Base-by-base conservation (phyloP, 2,113 vertebrate species). In the Scolopax mira region DNA sequence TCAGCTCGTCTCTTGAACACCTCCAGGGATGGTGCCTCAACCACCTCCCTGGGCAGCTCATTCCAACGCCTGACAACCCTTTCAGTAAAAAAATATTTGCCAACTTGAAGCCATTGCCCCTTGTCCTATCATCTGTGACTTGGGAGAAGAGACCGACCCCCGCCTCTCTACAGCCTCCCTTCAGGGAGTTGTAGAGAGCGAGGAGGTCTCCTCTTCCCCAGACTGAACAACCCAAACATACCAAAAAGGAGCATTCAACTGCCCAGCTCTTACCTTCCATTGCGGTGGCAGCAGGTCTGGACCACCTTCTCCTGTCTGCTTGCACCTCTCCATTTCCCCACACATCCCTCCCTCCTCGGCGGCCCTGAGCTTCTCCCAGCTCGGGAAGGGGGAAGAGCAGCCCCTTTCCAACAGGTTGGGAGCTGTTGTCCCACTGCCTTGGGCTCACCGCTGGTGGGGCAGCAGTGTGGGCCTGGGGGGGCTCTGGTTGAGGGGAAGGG, bases 401-500 rank as follows among this genome's bases (percentile, higher is more conserved):
- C 22, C 17, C 6, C 35, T 64, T 28, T 37, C 42, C n/a, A 3
- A 0, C 2, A 0, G 33, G 4, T 1, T 6, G n/a, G 10, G 51
- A 66, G 35, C 55, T 44, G 60, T 60, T 46, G 42, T 41, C 31
- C 16, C 7, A 0, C 1, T 6, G 17, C 48, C 64, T 10, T 5
- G 67, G 15, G 37, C 78, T 48, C 21, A 2, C 10, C 0, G 1
- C 28, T 3, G 4, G 35, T 10, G 4, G 48, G 23, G 28, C 16
- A 13, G 58, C 58, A 25, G 58, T 1, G 0, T 1, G 21, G 35
- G 49, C 31, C 11, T 1, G 0, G 42, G 62, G 15, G 37, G 58
- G 27, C 60, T 62, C 57, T 52, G 54, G 18, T 11, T 15, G 18
- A 4, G 18, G 64, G 19, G 24, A 58, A 19, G 6, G 11, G 14